These are phyloP conservation scores for Ruditapes philippinarum DNA, from an alignment of 1,140 invertebrate species.

Conservation along the genomic window DNA sequence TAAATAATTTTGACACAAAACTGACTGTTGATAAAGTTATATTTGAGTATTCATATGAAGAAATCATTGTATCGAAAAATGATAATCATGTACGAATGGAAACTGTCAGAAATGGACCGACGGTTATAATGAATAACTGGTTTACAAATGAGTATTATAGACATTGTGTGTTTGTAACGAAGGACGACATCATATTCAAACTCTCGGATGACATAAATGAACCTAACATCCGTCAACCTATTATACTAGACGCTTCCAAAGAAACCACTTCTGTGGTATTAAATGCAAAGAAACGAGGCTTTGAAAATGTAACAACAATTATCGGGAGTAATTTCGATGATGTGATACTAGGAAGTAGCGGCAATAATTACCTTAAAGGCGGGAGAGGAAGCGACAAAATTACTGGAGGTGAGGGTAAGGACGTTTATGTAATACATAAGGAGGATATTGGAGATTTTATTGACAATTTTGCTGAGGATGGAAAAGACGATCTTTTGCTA, in stretches of 20 bases:
- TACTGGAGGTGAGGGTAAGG: not conserved
- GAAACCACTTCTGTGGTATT: not conserved
- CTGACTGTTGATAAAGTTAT: not conserved
- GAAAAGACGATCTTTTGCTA: not conserved
- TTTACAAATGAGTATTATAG: not conserved
- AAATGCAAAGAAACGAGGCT: not conserved
- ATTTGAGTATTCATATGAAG: not conserved
- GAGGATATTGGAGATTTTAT: not conserved
- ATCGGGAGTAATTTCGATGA: not conserved
- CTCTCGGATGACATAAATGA: not conserved
- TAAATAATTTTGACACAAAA: not conserved
- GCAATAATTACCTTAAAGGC: not conserved
- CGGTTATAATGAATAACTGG: not conserved
- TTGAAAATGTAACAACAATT: not conserved
- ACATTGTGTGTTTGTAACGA: not conserved
- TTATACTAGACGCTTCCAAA: not conserved
- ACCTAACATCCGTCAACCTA: not conserved
- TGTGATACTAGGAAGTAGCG: not conserved
- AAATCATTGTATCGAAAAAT: not conserved
- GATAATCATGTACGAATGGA: not conserved
- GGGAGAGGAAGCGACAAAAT: not conserved
- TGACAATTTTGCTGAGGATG: not conserved
- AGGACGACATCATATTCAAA: not conserved
- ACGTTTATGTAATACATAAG: not conserved
- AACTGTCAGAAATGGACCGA: not conserved